Evolutionary conservation across 2,888 invertebrate genomes (phyloP).

Genomic region (Allygus modestus): DNA sequence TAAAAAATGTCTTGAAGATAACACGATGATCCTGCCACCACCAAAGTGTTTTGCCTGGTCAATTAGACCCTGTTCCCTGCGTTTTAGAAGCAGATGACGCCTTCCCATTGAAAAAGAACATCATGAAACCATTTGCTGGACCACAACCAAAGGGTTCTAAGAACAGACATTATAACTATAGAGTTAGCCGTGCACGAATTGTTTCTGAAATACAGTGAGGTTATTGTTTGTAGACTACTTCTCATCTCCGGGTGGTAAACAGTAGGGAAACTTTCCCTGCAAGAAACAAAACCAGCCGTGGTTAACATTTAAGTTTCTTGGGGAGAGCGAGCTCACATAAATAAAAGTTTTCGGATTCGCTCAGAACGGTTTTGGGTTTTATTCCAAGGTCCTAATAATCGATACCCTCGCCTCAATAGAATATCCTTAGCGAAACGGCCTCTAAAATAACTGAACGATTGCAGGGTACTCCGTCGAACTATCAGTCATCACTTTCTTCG

Average conservation of each 20-base stretch:
- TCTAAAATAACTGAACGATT: too few species aligned
- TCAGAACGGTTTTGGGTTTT: too few species aligned
- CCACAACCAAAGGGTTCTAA: constrained; percentile 56
- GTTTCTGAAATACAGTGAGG: constrained; percentile 67
- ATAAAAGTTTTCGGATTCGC: too few species aligned
- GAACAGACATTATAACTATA: constrained; percentile 68
- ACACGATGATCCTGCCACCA: constrained; percentile 60
- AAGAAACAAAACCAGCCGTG: too few species aligned
- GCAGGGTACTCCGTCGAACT: too few species aligned
- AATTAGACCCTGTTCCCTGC: constrained; percentile 63
- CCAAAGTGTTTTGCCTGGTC: constrained; percentile 57
- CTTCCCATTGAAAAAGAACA: constrained; percentile 67
- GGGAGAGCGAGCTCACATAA: too few species aligned
- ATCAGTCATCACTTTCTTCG: too few species aligned
- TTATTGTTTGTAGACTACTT: constrained; percentile 69
- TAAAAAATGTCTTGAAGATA: constrained; percentile 60
- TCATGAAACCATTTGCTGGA: constrained; percentile 67
- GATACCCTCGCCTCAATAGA: too few species aligned
- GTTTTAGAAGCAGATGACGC: constrained; percentile 69
- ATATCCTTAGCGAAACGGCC: too few species aligned
- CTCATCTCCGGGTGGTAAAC: constrained; percentile 66
- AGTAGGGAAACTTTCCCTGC: not conserved
- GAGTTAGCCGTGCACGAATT: constrained; percentile 68
- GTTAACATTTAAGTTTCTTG: too few species aligned
- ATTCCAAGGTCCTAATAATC: too few species aligned